These are phyloP conservation scores for Fregetta grallaria DNA, from an alignment of 2,113 vertebrate species.

Conservation along the genomic window DNA sequence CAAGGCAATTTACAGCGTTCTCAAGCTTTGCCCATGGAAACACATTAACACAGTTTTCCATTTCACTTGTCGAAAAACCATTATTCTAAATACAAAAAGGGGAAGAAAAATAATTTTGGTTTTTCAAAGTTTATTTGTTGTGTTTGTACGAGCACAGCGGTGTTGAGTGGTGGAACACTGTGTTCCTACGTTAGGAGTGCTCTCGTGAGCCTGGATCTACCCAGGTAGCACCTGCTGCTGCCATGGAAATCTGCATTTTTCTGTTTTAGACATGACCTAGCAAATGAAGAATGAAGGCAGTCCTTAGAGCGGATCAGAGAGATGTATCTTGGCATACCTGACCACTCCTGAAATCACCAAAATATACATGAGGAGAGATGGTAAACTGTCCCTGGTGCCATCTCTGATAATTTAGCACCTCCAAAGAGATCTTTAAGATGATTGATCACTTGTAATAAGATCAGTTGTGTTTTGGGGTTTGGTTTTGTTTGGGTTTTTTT, in stretches of 20 bases:
- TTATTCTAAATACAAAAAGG: slow-evolving; percentile 49
- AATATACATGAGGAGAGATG: not conserved
- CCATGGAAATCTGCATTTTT: not conserved
- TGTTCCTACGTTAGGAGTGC: too few relatives aligned
- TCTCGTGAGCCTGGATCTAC: not conserved
- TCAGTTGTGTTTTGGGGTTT: not conserved
- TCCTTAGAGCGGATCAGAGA: not conserved
- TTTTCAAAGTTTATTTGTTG: not conserved
- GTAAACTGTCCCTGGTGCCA: not conserved
- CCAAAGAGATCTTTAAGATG: not conserved
- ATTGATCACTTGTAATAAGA: not conserved
- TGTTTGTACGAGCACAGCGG: not conserved
- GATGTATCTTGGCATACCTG: not conserved
- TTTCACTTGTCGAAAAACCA: slow-evolving; percentile 19
- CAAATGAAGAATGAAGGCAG: not conserved
- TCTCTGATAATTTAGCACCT: not conserved
- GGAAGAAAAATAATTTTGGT: not conserved
- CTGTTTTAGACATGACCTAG: not conserved
- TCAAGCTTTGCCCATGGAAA: slow-evolving; percentile 62
- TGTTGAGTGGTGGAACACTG: not conserved
- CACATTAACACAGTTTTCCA: slow-evolving; percentile 34
- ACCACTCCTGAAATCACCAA: not conserved
- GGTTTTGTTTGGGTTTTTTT: not conserved
- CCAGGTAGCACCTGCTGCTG: not conserved
- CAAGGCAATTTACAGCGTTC: slow-evolving; percentile 61